phyloP scores from a whole-genome alignment of 2,888 invertebrate genomes.

The Ennomos fuscantarius region DNA sequence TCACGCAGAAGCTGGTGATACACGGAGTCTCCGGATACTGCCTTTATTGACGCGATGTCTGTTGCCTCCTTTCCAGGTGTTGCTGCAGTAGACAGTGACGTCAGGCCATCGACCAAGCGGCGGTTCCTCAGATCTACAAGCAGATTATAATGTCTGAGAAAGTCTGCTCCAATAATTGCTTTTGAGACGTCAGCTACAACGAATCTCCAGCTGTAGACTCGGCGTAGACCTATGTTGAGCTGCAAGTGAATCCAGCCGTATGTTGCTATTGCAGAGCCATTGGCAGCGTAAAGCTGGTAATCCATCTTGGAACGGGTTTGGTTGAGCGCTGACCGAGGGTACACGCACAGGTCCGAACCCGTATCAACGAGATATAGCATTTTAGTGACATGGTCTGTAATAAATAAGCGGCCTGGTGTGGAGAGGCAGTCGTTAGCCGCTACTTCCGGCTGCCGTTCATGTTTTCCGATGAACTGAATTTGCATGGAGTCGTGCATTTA shows the following conservation, averaged over 20 bases:
- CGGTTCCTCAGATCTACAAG: slow-evolving; percentile 23
- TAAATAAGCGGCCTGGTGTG: slow-evolving; percentile 4
- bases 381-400: not conserved
- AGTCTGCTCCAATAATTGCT: slow-evolving; percentile 25
- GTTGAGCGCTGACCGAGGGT: slow-evolving; percentile 1
- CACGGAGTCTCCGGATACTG: not conserved
- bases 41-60: slow-evolving; percentile 7
- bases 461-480: too few species aligned
- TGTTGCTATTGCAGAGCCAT: slow-evolving; percentile 7
- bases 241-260: slow-evolving; percentile 7
- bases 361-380: not conserved
- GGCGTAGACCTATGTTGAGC: slow-evolving; percentile 15
- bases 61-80: not conserved
- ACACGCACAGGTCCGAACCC: not conserved
- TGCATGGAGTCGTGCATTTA: too few species aligned
- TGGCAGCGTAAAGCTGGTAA: slow-evolving; percentile 13
- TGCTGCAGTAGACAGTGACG: not conserved
- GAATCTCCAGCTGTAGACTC: slow-evolving; percentile 20
- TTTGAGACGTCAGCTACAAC: slow-evolving; percentile 20
- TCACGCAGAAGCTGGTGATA: not conserved
- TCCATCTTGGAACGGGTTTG: slow-evolving; percentile 1
- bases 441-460: too few species aligned
- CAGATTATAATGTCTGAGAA: slow-evolving; percentile 20
- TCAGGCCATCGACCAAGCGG: slow-evolving; percentile 11
- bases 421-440: too few species aligned